Percentiles rank a stretch among this genome's conserved stretches.
phyloP scores from a whole-genome alignment of 2,797 vertebrate genomes.

The Holocentrus rufus region DNA sequence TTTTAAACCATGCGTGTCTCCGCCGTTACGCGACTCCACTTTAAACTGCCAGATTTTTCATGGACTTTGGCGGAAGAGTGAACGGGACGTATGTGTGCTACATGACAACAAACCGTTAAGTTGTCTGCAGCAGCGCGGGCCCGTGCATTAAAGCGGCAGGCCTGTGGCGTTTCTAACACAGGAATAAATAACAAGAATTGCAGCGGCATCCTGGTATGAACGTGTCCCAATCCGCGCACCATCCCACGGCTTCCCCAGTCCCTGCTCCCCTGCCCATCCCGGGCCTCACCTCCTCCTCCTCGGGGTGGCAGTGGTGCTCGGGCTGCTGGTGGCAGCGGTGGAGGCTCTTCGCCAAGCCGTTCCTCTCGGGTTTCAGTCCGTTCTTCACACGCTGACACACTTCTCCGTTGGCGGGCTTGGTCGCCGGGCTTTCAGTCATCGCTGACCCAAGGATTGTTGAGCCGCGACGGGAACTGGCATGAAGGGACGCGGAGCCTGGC shows the following conservation, averaged over 20 bases:
- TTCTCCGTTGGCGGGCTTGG: slow-evolving; percentile 66
- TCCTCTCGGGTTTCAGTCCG: slow-evolving; percentile 74
- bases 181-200: neutral
- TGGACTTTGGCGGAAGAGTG: neutral
- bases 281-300: slow-evolving; percentile 78
- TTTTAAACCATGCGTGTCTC: neutral
- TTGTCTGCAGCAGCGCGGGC: neutral
- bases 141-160: neutral
- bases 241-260: slow-evolving; percentile 29
- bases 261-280: slow-evolving; percentile 53
- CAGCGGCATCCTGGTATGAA: neutral
- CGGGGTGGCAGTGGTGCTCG: slow-evolving; percentile 52
- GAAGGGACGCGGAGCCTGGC: slow-evolving; percentile 51
- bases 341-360: slow-evolving; percentile 70
- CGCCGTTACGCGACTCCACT: neutral
- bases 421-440: slow-evolving; percentile 79
- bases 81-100: neutral
- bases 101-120: slow-evolving; percentile 8
- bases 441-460: slow-evolving; percentile 55
- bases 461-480: slow-evolving; percentile 65
- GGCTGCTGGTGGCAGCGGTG: slow-evolving; percentile 53
- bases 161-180: neutral
- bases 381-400: slow-evolving; percentile 70
- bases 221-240: slow-evolving; percentile 24
- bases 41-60: neutral